A percentile compares a stretch with the other conserved stretches of the same genome.
These are phyloP conservation scores for Leucophenga montana DNA, from an alignment of 2,888 invertebrate species.

Conservation along the genomic window DNA sequence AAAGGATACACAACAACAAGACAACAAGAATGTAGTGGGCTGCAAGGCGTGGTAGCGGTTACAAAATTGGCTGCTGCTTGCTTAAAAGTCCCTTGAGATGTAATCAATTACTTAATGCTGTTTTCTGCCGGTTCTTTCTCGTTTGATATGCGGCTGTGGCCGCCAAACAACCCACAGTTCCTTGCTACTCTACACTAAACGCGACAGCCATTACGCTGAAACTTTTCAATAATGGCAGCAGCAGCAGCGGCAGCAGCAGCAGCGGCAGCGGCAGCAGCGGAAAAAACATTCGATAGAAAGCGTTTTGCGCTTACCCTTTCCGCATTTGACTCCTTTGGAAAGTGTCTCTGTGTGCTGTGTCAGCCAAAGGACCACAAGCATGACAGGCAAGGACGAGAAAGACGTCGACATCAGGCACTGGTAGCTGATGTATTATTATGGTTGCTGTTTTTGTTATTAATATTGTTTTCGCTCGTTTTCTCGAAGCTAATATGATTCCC, in stretches of 20 bases:
- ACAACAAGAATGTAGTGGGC: not conserved
- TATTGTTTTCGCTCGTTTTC: constrained; percentile 58
- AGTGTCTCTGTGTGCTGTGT: constrained; percentile 7
- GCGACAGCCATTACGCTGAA: constrained; percentile 62
- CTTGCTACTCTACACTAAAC: constrained; percentile 1
- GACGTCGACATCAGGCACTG: constrained; percentile 17
- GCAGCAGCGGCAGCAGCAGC: too few species aligned
- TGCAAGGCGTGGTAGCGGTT: not conserved
- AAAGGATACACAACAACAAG: too few species aligned
- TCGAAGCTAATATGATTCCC: constrained; percentile 66
- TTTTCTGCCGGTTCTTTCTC: constrained; percentile 30
- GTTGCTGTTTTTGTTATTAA: constrained; percentile 57
- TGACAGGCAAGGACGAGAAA: constrained; percentile 11
- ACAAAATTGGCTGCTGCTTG: constrained; percentile 39
- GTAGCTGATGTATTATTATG: constrained; percentile 64
- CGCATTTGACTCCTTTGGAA: not conserved
- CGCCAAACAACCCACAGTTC: not conserved
- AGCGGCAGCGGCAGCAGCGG: too few species aligned
- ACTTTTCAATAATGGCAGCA: constrained; percentile 65
- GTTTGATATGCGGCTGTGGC: constrained; percentile 7
- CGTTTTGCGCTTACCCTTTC: constrained; percentile 44
- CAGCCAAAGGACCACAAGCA: constrained; percentile 22
- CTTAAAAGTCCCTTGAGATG: constrained; percentile 71
- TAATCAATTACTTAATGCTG: constrained; percentile 73
- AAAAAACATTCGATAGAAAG: constrained; percentile 14